Base-by-base conservation (phyloP, 2,888 invertebrate genomes). In the Hypena proboscidalis region DNA sequence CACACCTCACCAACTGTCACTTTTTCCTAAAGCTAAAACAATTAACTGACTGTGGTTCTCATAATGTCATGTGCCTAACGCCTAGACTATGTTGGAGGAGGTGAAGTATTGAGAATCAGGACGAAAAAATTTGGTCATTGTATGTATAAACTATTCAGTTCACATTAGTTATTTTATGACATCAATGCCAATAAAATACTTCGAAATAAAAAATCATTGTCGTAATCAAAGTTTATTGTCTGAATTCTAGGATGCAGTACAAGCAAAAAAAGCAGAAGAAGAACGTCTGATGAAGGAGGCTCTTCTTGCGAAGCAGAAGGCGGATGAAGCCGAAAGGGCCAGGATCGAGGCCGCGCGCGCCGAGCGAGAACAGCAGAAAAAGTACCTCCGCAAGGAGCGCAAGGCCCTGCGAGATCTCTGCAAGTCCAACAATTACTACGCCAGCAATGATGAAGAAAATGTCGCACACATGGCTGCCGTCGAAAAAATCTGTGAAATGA, bases 381-480 rank as follows among this genome's bases (percentile, higher is more conserved):
- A 96, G 77, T 94, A 94, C 21, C 81, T 98, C 20, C 96, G 97
- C 62, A 97, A 96, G 72, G 97, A 98, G 79, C 92, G 96, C 7
- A 98, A 98, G 82, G 83, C 92, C 0, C 85, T 97, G 2, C 84
- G 97, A 32, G 97, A 96, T 71, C 79, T 94, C 23, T 96, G 96
- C 70, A 97, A 96, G 90, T 92, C 94, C 3, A 94, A 95, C 62
- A 94, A 97, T 79, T 98, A 97, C 77, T 99, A 95, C 80, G 87
- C 94, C 3, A 90, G 35, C 70, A 93, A 92, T 68, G 94, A 95
- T 8, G 92, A 94, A 13, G 96, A 97, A 77, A 92, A 92, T 46
- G 93, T 98, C 1, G 89, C 93, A 31, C 94, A 97, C 72, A 96
- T 99, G 96, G 95, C 97, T 23, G 96, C 96, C n/a, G 93, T 98